Evolutionary conservation across 2,113 vertebrate genomes (phyloP), one percentile per base, ranked within the genome.

Genomic region (Galbula dea): DNA sequence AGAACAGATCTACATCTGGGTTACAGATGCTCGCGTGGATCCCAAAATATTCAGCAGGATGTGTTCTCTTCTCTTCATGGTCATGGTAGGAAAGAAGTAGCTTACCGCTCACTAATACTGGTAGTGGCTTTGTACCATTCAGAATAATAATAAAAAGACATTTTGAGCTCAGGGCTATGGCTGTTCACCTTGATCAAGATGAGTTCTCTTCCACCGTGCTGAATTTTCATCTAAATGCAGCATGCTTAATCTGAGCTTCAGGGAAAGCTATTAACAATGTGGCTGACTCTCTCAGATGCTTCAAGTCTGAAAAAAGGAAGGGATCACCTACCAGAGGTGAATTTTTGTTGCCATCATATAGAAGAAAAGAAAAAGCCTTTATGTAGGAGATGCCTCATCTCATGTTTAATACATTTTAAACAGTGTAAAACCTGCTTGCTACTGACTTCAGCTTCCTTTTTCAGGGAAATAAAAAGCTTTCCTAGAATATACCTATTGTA

Each of bases 181-280:
- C 74, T 89, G 89, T 94, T 96, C 93, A 95, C 94, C 94, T 96
- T 95, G 86, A 91, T 94, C 93, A 91, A 83, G 87, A 48, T 87
- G 92, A 87, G 51, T 69, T 94, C 84, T 66, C 84, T 89, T 96
- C 71, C 67, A 92, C 78, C 84, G 89, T 92, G 89, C 67, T 94
- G 93, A 82, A 88, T 89, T 92, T 92, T 92, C 95, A 89, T 91
- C 91, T 94, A 78, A 87, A 91, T 80, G 78, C 82, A 91, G 89
- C 71, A 26, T 55, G 75, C 52, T 94, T 92, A 94, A 95, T 80
- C 59, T 2, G 3, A 65, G 87, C 92, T 94, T 67, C 71, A 34
- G 91, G 82, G 84, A 89, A 91, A 76, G 43, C 85, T 83, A 29
- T 72, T 95, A 92, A 83, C 63, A 48, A 80, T 32, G 81, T 51